Percentiles rank a stretch among this genome's conserved stretches.
Conservation (phyloP, 2,888 invertebrate species). For the Gymnosoma rotundatum region DNA sequence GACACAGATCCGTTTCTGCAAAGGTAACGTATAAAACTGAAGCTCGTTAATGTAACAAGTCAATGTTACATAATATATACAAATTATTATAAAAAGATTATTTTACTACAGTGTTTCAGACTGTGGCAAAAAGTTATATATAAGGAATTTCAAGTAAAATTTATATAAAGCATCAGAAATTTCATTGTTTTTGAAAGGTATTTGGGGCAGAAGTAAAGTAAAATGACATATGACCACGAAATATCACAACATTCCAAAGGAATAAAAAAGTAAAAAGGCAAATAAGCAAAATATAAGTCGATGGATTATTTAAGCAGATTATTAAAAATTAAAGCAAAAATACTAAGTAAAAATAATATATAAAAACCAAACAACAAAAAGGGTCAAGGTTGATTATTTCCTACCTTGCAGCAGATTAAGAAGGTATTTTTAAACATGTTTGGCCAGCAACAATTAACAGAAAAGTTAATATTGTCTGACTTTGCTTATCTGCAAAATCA, state of each 20-base stretch:
- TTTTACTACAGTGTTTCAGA: background rate
- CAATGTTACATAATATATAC: conserved; percentile 46
- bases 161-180: background rate
- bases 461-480: background rate
- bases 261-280: conserved; percentile 26
- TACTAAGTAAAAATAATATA: background rate
- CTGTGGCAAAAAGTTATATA: background rate
- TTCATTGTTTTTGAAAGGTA: conserved; percentile 24
- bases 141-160: conserved; percentile 8
- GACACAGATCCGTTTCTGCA: background rate
- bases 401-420: background rate
- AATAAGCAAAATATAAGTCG: background rate
- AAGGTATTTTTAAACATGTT: background rate
- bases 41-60: conserved; percentile 14
- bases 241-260: conserved; percentile 48
- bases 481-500: background rate
- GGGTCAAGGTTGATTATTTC: conserved; percentile 36
- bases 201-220: conserved; percentile 20
- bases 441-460: background rate
- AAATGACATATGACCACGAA: conserved; percentile 63
- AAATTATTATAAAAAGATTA: no score
- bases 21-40: conserved; percentile 6
- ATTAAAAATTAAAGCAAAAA: conserved; percentile 2
- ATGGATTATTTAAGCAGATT: background rate
- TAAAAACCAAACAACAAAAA: background rate